Evolutionary conservation across 2,888 invertebrate species (phyloP), one percentile per base, ranked within the genome.

Genomic region (Drosophila helvetica): DNA sequence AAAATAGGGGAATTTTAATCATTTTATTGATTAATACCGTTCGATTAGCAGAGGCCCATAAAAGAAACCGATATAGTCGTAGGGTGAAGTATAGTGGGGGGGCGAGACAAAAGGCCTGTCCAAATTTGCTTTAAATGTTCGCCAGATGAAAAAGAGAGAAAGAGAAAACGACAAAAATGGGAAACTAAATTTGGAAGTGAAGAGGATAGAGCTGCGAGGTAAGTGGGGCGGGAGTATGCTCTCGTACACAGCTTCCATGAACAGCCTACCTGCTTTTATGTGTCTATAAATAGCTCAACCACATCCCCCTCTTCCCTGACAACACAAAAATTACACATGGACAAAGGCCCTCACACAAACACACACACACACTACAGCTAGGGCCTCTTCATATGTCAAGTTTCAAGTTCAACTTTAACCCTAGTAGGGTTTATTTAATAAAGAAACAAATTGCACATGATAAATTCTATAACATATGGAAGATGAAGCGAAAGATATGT

Each of bases 1-100:
- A 77, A 76, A 87, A 81, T 77, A 81, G 68, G 60, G 77, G 80
- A 67, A 42, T 66, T 67, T 79, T 82, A 88, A 87, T 89, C 87
- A 81, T 76, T 86, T 87, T 85, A 85, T 85, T 85, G 85, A 85
- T 85, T 85, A 87, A 85, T 87, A 71, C 74, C 68, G 74, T 87
- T 77, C 86, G 89, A 85, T 85, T 62, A 61, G 60, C 47, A 19
- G 73, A 55, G 70, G 27, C 19, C 33, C 62, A 61, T 71, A 54
- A 68, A 69, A 63, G 55, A 62, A 51, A 46, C 42, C 42, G 15
- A 38, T 38, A 53, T 4, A 27, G 7, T 8, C 27, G 27, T 27
- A 27, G 7, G 17, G 18, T 3, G 45, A 30, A 17, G 54, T 22
- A 17, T 12, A 45, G n/a, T n/a, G 22, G 19, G 38, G 9, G 17